phyloP scores from a whole-genome alignment of 2,797 vertebrate species.

The Acanthurus tractus region DNA sequence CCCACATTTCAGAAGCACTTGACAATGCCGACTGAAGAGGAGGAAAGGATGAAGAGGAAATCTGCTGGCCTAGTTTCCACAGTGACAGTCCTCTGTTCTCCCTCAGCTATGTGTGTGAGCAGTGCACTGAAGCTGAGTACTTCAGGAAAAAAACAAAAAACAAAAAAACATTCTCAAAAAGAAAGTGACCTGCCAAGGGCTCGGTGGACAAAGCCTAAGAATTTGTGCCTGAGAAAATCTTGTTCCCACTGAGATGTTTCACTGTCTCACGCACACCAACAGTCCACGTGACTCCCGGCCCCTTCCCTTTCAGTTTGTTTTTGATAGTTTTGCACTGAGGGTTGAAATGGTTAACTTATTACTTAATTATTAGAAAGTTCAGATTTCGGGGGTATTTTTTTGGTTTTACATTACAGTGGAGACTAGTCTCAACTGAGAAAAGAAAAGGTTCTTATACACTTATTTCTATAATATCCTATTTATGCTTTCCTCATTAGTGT shows the following conservation, averaged over 20 bases:
- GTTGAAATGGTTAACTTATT: conserved; percentile 78
- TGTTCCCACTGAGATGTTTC: conserved; percentile 44
- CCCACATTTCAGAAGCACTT: conserved; percentile 91
- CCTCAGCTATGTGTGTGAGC: conserved; percentile 21
- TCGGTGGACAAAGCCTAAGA: conserved; percentile 47
- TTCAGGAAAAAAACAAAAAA: conserved; percentile 29
- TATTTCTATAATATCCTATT: conserved; percentile 69
- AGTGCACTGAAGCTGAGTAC: conserved; percentile 12
- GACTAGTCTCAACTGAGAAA: conserved; percentile 29
- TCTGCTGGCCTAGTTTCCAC: conserved; percentile 19
- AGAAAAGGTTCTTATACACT: conserved; percentile 57
- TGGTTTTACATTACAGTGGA: conserved; percentile 56
- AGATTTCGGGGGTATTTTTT: conserved; percentile 43
- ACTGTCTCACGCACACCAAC: conserved; percentile 13
- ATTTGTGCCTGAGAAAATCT: conserved; percentile 71
- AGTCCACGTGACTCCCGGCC: conserved; percentile 31
- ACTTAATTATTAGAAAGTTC: conserved; percentile 65
- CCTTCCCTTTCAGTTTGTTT: conserved; percentile 59
- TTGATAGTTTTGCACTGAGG: conserved; percentile 86
- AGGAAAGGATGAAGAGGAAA: conserved; percentile 64
- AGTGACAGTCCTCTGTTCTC: conserved; percentile 4
- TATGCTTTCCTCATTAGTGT: conserved; percentile 67
- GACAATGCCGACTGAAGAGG: conserved; percentile 92
- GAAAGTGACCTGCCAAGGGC: conserved; percentile 50
- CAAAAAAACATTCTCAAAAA: conserved; percentile 8